Conservation (phyloP, 2,888 invertebrate species). For the Torymus auratus region DNA sequence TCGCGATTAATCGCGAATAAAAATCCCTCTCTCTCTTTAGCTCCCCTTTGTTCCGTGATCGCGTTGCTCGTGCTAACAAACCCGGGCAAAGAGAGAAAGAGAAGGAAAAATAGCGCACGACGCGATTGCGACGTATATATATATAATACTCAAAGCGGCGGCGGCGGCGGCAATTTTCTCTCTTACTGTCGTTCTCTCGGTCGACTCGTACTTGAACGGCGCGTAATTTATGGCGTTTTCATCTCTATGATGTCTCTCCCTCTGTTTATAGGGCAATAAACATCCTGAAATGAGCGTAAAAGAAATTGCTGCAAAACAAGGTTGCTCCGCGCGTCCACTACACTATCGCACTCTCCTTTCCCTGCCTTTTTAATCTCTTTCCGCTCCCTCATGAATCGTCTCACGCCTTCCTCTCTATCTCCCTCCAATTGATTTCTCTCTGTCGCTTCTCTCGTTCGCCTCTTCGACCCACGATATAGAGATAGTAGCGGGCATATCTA, state of each 20-base stretch:
- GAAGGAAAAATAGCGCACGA: conserved; percentile 45
- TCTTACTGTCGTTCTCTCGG: no score
- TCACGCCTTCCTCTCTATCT: conserved; percentile 55
- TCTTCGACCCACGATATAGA: no score
- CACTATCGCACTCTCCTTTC: no score
- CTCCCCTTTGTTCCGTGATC: not conserved
- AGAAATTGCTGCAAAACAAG: conserved; percentile 49
- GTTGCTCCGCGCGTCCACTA: conserved; percentile 46
- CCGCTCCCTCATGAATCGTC: conserved; percentile 37
- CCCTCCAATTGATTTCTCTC: conserved; percentile 50
- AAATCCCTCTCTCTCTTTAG: not conserved
- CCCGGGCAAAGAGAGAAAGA: conserved; percentile 3
- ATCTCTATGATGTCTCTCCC: conserved; percentile 49
- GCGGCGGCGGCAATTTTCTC: not conserved
- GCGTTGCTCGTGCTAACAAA: not conserved
- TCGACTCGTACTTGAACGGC: not conserved
- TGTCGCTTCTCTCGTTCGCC: not conserved
- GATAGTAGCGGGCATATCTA: no score
- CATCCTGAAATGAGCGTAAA: conserved; percentile 50
- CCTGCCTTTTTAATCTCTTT: no score
- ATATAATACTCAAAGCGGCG: conserved; percentile 50
- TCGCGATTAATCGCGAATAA: conserved; percentile 19
- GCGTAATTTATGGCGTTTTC: conserved; percentile 47
- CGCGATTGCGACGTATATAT: conserved; percentile 33
- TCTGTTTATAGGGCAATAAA: conserved; percentile 53